Percentiles rank a stretch among this genome's conserved stretches.
Evolutionary conservation across 2,113 vertebrate genomes (phyloP).

Genomic region (Spea multiplicata): DNA sequence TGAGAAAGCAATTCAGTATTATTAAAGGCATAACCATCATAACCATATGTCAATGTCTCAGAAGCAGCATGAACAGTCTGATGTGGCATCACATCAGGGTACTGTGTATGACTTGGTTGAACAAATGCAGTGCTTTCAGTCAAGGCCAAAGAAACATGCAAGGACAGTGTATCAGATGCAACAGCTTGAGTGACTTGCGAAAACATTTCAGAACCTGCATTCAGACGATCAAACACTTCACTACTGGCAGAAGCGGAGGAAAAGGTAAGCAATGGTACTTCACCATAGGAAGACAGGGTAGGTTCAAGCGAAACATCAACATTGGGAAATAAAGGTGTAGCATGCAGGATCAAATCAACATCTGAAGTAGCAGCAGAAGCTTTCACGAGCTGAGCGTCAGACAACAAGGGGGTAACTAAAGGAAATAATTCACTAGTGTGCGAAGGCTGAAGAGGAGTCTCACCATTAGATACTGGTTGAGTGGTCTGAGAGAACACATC

Average conservation of each 20-base stretch:
- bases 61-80: conserved; percentile 67
- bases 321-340: conserved; percentile 76
- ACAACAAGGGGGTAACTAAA: conserved; percentile 77
- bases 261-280: conserved; percentile 77
- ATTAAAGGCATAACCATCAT: conserved; percentile 57
- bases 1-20: conserved; percentile 66
- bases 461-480: conserved; percentile 84
- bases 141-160: conserved; percentile 76
- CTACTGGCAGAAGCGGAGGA: conserved; percentile 76
- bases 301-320: conserved; percentile 75
- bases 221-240: conserved; percentile 66
- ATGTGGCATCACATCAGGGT: conserved; percentile 67
- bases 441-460: conserved; percentile 78
- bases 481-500: conserved; percentile 77
- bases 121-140: conserved; percentile 68
- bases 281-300: conserved; percentile 75
- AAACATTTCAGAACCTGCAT: conserved; percentile 69
- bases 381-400: conserved; percentile 74
- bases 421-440: conserved; percentile 77
- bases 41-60: conserved; percentile 68
- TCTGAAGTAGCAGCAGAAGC: conserved; percentile 71
- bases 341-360: conserved; percentile 86
- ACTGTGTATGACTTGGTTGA: conserved; percentile 68
- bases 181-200: conserved; percentile 67
- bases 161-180: conserved; percentile 67